Evolutionary conservation across 2,113 vertebrate genomes (phyloP), one percentile per base, ranked within the genome.

Genomic region (Tyto alba): DNA sequence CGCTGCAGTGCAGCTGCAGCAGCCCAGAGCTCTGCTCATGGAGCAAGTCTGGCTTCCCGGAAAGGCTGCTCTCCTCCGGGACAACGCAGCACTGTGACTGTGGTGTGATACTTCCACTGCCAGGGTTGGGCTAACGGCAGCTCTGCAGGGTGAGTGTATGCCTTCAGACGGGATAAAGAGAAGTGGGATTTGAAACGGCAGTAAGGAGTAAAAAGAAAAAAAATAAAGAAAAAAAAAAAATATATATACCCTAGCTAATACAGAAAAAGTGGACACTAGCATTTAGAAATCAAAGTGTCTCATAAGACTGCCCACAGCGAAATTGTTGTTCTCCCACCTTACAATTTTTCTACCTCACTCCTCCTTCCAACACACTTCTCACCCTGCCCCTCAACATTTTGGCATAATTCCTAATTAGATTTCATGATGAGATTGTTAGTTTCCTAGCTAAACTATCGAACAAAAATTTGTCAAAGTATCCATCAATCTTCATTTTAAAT

Each of bases 361-460:
- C 32, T 57, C 52, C n/a, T 48, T 77, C 16, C 52, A 56, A 45
- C 6, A 11, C 4, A 29, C 4, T 52, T 5, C 5, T n/a, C 20
- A 4, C 6, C 3, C 5, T 2, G 9, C 12, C 3, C 4, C 2
- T 12, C 12, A 47, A 36, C 2, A 62, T 74, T 91, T 43, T 53
- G 41, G 21, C 8, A 48, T 76, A 48, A 88, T 62, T 82, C 16
- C 20, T 60, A 38, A 55, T 34, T 29, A 56, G 17, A 60, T 64
- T 63, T 80, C 85, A 68, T 66, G 18, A 74, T 9, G 4, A 21
- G 20, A 64, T 53, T 86, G 50, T 43, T 60, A 84, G 25, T 26
- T 63, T 85, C 30, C 30, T 48, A 69, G n/a, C 5, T 41, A 87
- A 80, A 69, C 30, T 62, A 71, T 26, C 18, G 80, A 86, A 1